These are phyloP conservation scores for Muntiacus muntjak DNA, from an alignment of 2,113 vertebrate genomes.

Conservation along the genomic window DNA sequence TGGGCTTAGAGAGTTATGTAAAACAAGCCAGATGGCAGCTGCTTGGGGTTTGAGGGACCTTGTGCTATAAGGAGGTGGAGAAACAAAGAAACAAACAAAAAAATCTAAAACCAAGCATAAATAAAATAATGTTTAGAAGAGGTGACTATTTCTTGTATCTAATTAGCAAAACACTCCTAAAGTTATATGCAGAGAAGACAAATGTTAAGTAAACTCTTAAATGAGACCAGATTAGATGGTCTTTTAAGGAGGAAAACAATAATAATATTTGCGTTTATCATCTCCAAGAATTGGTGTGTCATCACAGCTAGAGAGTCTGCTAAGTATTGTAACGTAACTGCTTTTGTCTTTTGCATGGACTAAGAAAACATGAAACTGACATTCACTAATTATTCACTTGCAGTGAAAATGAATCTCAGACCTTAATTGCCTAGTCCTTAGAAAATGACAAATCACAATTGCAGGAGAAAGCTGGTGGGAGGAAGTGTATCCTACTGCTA, in stretches of 20 bases:
- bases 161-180: constrained; percentile 31
- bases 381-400: constrained; percentile 50
- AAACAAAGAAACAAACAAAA: not conserved
- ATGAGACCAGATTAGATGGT: constrained; percentile 13
- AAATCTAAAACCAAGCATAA: constrained; percentile 11
- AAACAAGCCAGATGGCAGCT: constrained; percentile 53
- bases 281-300: not conserved
- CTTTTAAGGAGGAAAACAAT: constrained; percentile 37
- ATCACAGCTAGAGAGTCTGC: constrained; percentile 4
- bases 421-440: constrained; percentile 37
- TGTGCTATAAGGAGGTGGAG: not conserved
- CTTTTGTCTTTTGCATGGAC: not conserved
- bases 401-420: not conserved
- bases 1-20: constrained; percentile 56
- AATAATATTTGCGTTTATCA: constrained; percentile 32
- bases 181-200: constrained; percentile 5
- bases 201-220: constrained; percentile 43
- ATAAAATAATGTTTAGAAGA: constrained; percentile 31
- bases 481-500: not conserved
- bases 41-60: constrained; percentile 49
- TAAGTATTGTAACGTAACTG: constrained; percentile 32
- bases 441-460: constrained; percentile 36
- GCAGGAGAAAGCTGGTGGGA: not conserved
- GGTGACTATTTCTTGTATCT: constrained; percentile 19
- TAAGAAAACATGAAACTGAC: not conserved